Evolutionary conservation across 2,888 invertebrate genomes (phyloP), one percentile per base, ranked within the genome.

Genomic region (Ypsolopha sequella): DNA sequence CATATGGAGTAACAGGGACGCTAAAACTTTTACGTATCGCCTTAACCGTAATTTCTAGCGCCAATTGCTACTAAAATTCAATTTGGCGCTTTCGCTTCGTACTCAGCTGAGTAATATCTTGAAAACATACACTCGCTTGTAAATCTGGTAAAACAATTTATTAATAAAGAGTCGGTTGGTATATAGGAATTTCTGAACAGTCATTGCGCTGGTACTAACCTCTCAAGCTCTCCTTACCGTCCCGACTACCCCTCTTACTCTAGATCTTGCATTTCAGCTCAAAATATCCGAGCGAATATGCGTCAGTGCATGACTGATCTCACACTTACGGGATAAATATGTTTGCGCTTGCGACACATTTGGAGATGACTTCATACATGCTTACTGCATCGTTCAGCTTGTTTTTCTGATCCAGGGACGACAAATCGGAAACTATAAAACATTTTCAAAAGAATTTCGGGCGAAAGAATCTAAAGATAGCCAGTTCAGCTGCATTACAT

Each of bases 281-380:
- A 57, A 68, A 70, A 73, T 68, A 65, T 58, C 58, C 54, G 9
- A 10, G 39, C 54, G 62, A 57, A 59, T 64, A 68, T 73, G 73
- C 73, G 73, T 73, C 73, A 73, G 54, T 56, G 60, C 60, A 39
- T 39, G 68, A 66, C 62, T 65, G 66, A 68, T 66, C 65, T 58
- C 58, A 57, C 58, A 53, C 64, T 66, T 63, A 59, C 63, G 63
- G 62, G 63, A 62, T 65, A 24, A 24, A 24, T 24, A 24, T 24
- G 24, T 9, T 11, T 11, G 39, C 10, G 39, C 39, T 39, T 39
- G 10, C 39, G 6, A 11, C 7, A 39, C 39, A 8, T 39, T 11
- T 39, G 9, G 9, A 39, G 39, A 11, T 11, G 24, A 24, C 24
- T 24, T 10, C 6, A 9, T 39, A 39, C 39, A 10, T 39, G 11